Conservation (phyloP, 2,113 vertebrate species). For the Brachionichthys hirsutus region DNA sequence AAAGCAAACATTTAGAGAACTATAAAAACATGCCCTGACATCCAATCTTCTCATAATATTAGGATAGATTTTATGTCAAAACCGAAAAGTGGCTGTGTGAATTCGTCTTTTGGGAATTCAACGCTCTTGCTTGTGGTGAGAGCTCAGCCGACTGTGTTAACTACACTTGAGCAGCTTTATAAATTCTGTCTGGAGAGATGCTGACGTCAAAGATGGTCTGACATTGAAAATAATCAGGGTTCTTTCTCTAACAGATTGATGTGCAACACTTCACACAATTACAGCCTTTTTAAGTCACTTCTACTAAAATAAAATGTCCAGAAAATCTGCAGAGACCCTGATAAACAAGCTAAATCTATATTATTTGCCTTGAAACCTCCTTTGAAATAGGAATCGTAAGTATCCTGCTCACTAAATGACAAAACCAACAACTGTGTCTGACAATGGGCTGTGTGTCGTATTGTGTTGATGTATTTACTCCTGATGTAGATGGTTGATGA, state of each 20-base stretch:
- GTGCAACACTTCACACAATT: neutral
- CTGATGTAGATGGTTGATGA: conserved; percentile 59
- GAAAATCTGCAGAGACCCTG: conserved; percentile 32
- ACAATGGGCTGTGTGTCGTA: conserved; percentile 24
- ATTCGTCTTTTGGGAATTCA: conserved; percentile 26
- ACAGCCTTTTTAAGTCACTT: conserved; percentile 20
- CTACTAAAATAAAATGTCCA: conserved; percentile 29
- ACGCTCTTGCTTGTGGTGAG: conserved; percentile 37
- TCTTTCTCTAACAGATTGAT: neutral
- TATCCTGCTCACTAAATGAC: conserved; percentile 29
- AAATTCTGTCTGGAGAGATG: conserved; percentile 2
- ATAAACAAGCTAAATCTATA: conserved; percentile 34
- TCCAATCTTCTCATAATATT: conserved; percentile 48
- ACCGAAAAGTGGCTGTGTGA: conserved; percentile 28
- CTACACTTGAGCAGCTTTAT: conserved; percentile 7
- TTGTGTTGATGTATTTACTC: conserved; percentile 56
- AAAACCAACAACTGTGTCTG: conserved; percentile 44
- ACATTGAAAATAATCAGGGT: conserved; percentile 15
- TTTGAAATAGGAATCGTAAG: conserved; percentile 25
- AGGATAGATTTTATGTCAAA: conserved; percentile 49
- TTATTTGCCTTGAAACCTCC: conserved; percentile 18
- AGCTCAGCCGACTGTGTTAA: conserved; percentile 23
- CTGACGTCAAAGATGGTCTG: conserved; percentile 2
- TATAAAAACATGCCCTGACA: conserved; percentile 30
- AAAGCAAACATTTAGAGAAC: no score